Evolutionary conservation across 2,888 invertebrate genomes (phyloP).

Genomic region (Caenorhabditis angaria): DNA sequence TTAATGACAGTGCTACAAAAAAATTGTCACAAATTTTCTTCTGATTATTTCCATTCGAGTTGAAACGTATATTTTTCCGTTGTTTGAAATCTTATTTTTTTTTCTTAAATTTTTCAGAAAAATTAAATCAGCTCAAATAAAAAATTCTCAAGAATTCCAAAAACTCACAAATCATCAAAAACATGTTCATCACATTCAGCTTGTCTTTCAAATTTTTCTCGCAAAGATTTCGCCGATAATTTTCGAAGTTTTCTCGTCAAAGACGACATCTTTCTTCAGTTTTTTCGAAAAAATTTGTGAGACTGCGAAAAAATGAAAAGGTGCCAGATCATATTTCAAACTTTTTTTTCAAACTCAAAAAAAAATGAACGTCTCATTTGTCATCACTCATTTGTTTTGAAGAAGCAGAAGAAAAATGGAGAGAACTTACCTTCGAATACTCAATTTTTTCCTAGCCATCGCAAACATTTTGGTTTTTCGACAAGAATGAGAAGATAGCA

Average conservation of each 20-base stretch:
- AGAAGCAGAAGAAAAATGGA: not conserved
- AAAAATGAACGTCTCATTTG: not conserved
- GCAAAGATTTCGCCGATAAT: constrained; percentile 27
- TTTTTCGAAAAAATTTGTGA: not conserved
- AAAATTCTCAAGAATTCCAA: not conserved
- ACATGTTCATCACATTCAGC: constrained; percentile 20
- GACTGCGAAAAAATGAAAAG: not conserved
- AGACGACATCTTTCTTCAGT: not conserved
- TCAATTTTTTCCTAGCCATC: constrained; percentile 37
- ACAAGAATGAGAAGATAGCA: not conserved
- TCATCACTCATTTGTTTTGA: constrained; percentile 3
- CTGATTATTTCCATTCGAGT: too few relatives aligned
- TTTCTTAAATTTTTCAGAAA: too few relatives aligned
- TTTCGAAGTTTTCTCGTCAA: constrained; percentile 11
- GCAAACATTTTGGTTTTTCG: constrained; percentile 16
- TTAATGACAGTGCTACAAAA: not conserved
- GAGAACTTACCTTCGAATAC: constrained; percentile 21
- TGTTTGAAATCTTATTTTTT: too few relatives aligned
- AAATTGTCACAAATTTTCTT: not conserved
- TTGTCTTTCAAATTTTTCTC: constrained; percentile 32
- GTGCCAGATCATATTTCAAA: not conserved
- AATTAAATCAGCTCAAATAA: not conserved
- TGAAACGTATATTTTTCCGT: too few relatives aligned
- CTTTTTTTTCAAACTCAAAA: too few relatives aligned
- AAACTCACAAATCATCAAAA: constrained; percentile 40